Evolutionary conservation across 2,113 vertebrate species (phyloP).

Genomic region (Rafetus swinhoei): DNA sequence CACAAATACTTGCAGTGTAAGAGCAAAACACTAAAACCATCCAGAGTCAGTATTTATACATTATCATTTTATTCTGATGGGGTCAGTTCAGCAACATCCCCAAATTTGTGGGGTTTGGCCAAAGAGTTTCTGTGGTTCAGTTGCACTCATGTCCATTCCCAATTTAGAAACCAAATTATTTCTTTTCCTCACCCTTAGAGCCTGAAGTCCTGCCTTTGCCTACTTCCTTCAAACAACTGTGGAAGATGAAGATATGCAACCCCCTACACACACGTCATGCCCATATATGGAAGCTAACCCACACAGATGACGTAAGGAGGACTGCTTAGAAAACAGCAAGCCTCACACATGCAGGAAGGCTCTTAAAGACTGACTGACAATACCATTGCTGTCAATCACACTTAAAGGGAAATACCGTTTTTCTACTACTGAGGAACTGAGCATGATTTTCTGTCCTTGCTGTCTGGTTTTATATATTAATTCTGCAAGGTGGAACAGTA

Average conservation of each 20-base stretch:
- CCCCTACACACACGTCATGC: not conserved
- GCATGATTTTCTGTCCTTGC: not conserved
- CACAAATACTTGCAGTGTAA: conserved; percentile 54
- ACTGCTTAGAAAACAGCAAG: not conserved
- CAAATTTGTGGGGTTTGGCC: conserved; percentile 35
- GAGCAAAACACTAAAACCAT: conserved; percentile 26
- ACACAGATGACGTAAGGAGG: conserved; percentile 29
- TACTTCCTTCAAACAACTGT: not conserved
- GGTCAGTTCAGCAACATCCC: not conserved
- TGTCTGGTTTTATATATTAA: not conserved
- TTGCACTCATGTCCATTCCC: not conserved
- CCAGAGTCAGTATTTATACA: not conserved
- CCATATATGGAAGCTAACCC: not conserved
- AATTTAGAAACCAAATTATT: conserved; percentile 59
- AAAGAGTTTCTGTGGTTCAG: not conserved
- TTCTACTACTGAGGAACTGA: not conserved
- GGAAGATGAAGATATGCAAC: not conserved
- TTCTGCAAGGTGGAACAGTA: not conserved
- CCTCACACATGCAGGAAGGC: not conserved
- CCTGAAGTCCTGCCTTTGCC: conserved; percentile 2
- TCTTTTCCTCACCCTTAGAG: conserved; percentile 19
- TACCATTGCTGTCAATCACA: not conserved
- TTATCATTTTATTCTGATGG: not conserved
- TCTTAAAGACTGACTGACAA: not conserved
- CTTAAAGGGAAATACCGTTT: not conserved